phyloP scores from a whole-genome alignment of 2,888 invertebrate genomes.

The Cheilosia urbana region DNA sequence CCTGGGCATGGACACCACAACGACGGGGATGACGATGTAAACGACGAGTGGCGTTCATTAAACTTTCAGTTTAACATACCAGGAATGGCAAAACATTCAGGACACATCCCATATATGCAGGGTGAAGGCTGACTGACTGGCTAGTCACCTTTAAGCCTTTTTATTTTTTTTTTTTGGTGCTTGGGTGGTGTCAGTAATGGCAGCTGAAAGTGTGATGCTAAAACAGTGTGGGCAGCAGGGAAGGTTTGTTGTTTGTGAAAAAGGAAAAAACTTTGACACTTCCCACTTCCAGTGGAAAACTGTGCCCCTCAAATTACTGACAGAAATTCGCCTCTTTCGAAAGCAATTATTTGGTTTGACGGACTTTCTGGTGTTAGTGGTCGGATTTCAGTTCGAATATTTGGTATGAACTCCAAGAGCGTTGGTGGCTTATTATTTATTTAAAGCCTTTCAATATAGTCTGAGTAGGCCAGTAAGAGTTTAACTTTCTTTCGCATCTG shows the following conservation, averaged over 20 bases:
- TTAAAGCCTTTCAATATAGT: too few species aligned
- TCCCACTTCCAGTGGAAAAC: too few species aligned
- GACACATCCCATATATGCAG: not conserved
- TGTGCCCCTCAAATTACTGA: too few species aligned
- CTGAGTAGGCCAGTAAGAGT: too few species aligned
- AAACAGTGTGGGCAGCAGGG: conserved; percentile 2
- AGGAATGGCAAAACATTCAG: conserved; percentile 16
- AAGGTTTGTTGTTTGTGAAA: not conserved
- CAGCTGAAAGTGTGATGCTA: not conserved
- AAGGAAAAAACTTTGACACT: too few species aligned
- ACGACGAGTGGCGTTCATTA: conserved; percentile 55
- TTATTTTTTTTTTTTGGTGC: not conserved
- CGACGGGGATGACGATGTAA: conserved; percentile 25
- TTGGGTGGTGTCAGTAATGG: not conserved
- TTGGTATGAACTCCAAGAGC: too few species aligned
- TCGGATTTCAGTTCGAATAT: too few species aligned
- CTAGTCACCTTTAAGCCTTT: conserved; percentile 31
- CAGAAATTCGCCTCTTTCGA: too few species aligned
- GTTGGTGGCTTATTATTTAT: too few species aligned
- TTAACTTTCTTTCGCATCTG: too few species aligned
- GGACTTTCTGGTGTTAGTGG: too few species aligned
- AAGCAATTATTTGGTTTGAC: too few species aligned
- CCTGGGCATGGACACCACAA: conserved; percentile 35
- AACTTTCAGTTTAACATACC: conserved; percentile 53
- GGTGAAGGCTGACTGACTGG: conserved; percentile 56